Evolutionary conservation across 2,797 vertebrate genomes (phyloP), one percentile per base, ranked within the genome.

Genomic region (Oceanodroma leucorhoa): DNA sequence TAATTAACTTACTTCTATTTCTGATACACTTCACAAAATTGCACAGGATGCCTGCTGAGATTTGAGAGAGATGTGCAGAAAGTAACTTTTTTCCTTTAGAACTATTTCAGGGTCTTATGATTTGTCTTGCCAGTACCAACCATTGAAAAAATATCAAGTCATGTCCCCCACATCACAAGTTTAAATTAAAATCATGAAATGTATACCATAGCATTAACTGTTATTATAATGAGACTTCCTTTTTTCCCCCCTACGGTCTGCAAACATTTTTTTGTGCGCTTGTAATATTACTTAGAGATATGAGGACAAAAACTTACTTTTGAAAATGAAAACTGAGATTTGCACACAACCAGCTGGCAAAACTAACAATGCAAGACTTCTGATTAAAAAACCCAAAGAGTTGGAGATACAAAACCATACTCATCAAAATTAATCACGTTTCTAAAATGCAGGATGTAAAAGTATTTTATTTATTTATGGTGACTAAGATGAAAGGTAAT

Each of bases 391-490:
- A 87, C 22, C 9, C 11, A 16, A 53, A 48, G 27, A 77, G 8
- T 1, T 75, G 27, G 32, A 51, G 27, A 32, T 34, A 73, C 29
- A 83, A 89, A 92, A 64, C 2, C 22, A 1, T 55, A 62, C 55
- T 83, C 32, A 38, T 77, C 64, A 87, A 87, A 92, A 75, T 23
- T 66, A 94, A 65, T 34, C 15, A 26, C 30, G 22, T 71, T 73
- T 90, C 57, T 81, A 48, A 85, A 91, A 94, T 36, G 38, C 24
- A 77, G 40, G 77, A 67, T 58, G 24, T 62, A 76, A 58, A 79
- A 77, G 18, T 62, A 53, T 54, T 81, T 86, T 77, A 58, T 55
- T 71, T 53, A 27, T 40, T 83, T 91, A 70, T 72, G 30, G 34
- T 91, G 27, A 83, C 61, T 77, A 60, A 81, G 54, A 55, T 61